Conservation (phyloP, 2,888 invertebrate genomes). For the Falcaria lacertinaria region DNA sequence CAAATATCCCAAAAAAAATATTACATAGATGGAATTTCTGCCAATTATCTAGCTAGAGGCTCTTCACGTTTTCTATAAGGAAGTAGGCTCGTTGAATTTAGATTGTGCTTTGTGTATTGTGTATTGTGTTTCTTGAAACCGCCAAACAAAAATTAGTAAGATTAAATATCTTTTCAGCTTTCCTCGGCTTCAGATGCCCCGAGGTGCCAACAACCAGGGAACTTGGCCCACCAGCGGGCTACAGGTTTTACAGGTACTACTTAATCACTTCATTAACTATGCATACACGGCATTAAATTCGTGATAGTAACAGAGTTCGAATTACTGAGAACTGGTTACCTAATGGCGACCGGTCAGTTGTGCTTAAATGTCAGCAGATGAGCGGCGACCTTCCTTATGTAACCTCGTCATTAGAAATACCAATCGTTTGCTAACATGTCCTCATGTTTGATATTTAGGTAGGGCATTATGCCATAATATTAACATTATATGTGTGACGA, state of each 20-base stretch:
- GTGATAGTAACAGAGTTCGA: conserved; percentile 29
- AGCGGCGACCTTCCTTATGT: conserved; percentile 66
- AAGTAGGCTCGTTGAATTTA: no score
- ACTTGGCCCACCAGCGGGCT: conserved; percentile 65
- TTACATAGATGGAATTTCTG: no score
- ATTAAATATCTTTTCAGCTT: conserved; percentile 70
- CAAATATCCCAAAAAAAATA: no score
- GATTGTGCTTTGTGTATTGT: no score
- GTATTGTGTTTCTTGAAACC: no score
- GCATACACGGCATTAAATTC: conserved; percentile 7
- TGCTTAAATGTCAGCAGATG: conserved; percentile 69
- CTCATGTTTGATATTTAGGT: conserved; percentile 26
- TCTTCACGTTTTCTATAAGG: no score
- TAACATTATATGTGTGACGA: neutral
- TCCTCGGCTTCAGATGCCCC: conserved; percentile 90
- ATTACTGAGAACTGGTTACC: conserved; percentile 56
- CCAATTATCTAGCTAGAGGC: no score
- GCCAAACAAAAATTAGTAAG: neutral
- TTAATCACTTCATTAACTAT: conserved; percentile 5
- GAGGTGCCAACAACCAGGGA: conserved; percentile 66
- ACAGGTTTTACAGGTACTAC: conserved; percentile 68
- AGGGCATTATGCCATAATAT: conserved; percentile 3
- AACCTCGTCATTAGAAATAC: conserved; percentile 63
- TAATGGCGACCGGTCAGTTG: conserved; percentile 59
- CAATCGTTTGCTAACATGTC: conserved; percentile 48